Evolutionary conservation across 1,140 invertebrate genomes (phyloP).

Genomic region (Arion vulgaris): DNA sequence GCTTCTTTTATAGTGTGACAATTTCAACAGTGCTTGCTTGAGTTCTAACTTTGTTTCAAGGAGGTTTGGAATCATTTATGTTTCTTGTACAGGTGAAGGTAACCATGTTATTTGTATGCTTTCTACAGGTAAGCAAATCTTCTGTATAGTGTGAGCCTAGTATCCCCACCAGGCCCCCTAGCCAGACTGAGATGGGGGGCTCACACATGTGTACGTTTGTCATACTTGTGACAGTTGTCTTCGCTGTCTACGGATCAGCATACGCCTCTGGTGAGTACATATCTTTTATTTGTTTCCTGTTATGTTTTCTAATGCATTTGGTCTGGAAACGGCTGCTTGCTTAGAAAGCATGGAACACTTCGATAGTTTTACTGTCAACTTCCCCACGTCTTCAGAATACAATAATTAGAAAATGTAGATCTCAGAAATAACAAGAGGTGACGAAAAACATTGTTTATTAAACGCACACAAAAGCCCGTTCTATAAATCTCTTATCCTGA

Average conservation of each 20-base stretch:
- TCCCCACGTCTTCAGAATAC: no score
- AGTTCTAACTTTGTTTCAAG: neutral
- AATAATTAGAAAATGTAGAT: no score
- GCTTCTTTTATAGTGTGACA: neutral
- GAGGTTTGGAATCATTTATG: neutral
- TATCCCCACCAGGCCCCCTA: neutral
- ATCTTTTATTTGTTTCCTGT: neutral
- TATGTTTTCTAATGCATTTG: neutral
- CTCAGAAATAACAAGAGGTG: no score
- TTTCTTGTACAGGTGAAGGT: neutral
- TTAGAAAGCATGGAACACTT: no score
- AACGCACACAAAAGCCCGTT: no score
- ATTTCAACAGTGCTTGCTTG: neutral
- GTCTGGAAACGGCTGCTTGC: conserved; percentile 1
- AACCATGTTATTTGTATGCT: conserved; percentile 14
- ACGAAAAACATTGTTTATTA: no score
- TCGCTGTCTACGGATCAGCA: neutral
- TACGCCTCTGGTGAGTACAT: neutral
- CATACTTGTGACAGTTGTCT: neutral
- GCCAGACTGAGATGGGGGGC: conserved; percentile 13
- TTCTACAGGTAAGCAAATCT: conserved; percentile 25
- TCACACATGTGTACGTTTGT: neutral
- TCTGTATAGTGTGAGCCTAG: neutral
- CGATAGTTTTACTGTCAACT: no score
- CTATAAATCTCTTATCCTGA: no score